Percentiles rank a stretch among this genome's conserved stretches.
Conservation (phyloP, 1,140 invertebrate species). For the Chelonus insularis region DNA sequence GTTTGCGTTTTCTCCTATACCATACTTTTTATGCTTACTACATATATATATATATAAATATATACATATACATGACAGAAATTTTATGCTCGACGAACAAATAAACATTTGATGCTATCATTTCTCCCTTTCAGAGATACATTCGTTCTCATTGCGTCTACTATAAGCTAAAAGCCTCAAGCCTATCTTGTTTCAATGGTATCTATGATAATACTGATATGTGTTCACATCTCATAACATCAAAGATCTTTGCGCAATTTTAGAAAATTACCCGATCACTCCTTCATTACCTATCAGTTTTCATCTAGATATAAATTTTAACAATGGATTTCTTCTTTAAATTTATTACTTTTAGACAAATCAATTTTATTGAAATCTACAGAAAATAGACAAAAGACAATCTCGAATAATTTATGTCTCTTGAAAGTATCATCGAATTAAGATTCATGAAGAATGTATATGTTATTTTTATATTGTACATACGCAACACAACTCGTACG, state of each 20-base stretch:
- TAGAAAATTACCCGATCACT: no score
- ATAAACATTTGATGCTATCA: slow-evolving; percentile 9
- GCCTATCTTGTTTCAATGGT: slow-evolving; percentile 43
- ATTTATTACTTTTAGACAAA: no score
- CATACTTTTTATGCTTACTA: neutral
- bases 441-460: no score
- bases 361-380: no score
- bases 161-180: slow-evolving; percentile 24
- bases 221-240: slow-evolving; percentile 18
- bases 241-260: neutral
- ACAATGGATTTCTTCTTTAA: no score
- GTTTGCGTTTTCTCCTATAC: neutral
- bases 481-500: slow-evolving; percentile 12
- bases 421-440: no score
- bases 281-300: no score
- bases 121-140: slow-evolving; percentile 1
- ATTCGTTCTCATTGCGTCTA: neutral
- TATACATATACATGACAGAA: neutral
- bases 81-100: neutral
- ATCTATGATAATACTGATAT: slow-evolving; percentile 37
- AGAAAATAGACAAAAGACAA: no score
- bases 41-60: neutral
- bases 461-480: slow-evolving; percentile 14
- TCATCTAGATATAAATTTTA: no score
- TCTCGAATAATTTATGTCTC: no score